Percentiles rank a stretch among this genome's conserved stretches.
Evolutionary conservation across 2,888 invertebrate species (phyloP).

Genomic region (Drosophila hamatofila): DNA sequence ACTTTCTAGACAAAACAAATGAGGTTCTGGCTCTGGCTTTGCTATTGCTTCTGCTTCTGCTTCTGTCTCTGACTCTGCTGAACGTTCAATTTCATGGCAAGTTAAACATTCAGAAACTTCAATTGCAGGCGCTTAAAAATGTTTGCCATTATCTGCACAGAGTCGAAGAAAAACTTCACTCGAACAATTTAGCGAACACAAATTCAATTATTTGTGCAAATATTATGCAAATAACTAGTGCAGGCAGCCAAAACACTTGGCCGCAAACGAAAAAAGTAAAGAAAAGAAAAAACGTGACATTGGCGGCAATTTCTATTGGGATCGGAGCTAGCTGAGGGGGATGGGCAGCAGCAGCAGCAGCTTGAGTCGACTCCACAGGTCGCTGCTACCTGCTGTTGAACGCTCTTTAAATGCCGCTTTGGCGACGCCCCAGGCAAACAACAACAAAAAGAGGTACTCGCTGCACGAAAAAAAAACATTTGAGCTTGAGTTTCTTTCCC

Average conservation of each 20-base stretch:
- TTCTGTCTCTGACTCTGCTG: conserved; percentile 5
- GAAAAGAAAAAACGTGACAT: conserved; percentile 57
- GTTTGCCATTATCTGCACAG: conserved; percentile 57
- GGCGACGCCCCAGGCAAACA: conserved; percentile 35
- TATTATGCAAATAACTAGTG: conserved; percentile 83
- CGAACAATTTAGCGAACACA: conserved; percentile 57
- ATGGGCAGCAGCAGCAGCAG: background rate
- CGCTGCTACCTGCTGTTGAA: conserved; percentile 28
- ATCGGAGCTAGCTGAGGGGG: background rate
- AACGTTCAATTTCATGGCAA: conserved; percentile 75
- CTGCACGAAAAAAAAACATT: background rate
- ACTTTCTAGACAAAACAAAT: conserved; percentile 50
- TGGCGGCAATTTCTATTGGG: conserved; percentile 32
- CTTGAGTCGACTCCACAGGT: conserved; percentile 48
- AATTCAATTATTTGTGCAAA: conserved; percentile 84
- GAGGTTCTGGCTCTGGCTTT: conserved; percentile 7
- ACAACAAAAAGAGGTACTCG: background rate
- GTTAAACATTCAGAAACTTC: conserved; percentile 69
- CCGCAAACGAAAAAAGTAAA: background rate
- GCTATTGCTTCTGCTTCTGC: background rate
- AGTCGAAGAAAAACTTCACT: conserved; percentile 27
- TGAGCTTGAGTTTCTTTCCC: conserved; percentile 4
- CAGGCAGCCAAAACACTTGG: conserved; percentile 36
- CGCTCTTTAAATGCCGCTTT: conserved; percentile 61
- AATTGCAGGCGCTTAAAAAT: conserved; percentile 67